Evolutionary conservation across 2,888 invertebrate species (phyloP).

Genomic region (Orchesellides sinensis): DNA sequence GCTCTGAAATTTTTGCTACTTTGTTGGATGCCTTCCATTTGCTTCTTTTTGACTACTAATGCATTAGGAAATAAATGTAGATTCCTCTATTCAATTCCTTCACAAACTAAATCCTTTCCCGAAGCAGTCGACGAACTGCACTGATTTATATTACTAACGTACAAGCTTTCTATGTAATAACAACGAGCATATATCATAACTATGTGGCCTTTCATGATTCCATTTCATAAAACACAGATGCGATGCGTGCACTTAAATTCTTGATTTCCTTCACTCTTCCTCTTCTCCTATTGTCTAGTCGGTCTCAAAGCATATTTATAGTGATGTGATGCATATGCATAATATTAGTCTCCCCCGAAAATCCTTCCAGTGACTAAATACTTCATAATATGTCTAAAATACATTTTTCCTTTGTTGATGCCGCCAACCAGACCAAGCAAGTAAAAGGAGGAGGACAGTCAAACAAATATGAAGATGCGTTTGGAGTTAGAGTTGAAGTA

Average conservation of each 20-base stretch:
- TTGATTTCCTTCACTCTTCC: neutral
- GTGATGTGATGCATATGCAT: conserved; percentile 36
- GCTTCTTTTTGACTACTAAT: no score
- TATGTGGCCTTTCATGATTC: neutral
- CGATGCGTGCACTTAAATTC: neutral
- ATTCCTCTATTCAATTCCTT: no score
- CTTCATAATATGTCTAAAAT: conserved; percentile 47
- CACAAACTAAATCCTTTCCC: no score
- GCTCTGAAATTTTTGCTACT: no score
- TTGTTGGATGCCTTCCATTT: no score
- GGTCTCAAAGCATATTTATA: neutral
- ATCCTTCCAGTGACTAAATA: conserved; percentile 29
- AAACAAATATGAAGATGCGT: no score
- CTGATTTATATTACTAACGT: no score
- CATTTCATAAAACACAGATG: conserved; percentile 38
- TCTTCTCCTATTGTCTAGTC: no score
- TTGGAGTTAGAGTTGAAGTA: no score
- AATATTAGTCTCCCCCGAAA: neutral
- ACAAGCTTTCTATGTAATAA: neutral
- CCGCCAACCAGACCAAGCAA: conserved; percentile 1
- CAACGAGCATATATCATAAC: neutral
- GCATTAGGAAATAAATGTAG: no score
- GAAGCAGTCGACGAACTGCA: no score
- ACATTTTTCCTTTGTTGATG: conserved; percentile 38
- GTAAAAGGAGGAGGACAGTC: conserved; percentile 28